A percentile compares a stretch with the other conserved stretches of the same genome.
These are phyloP conservation scores for Cheilosia grossa DNA, from an alignment of 2,888 invertebrate species.

Conservation along the genomic window DNA sequence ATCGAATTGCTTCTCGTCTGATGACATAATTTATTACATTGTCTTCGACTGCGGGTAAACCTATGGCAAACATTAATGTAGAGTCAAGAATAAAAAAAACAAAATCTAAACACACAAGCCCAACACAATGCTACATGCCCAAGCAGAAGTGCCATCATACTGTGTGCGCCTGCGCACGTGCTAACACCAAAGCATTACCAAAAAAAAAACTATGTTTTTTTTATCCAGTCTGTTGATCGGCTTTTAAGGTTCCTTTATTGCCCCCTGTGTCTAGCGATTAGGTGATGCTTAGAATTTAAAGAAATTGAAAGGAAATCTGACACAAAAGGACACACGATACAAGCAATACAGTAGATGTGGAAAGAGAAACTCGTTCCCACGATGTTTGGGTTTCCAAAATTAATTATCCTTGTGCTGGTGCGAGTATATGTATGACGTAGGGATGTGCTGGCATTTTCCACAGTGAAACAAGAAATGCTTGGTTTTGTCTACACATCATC, in stretches of 20 bases:
- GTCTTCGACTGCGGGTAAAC: slow-evolving; percentile 42
- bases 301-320: slow-evolving; percentile 40
- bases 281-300: slow-evolving; percentile 35
- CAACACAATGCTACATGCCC: background rate
- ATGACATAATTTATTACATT: slow-evolving; percentile 46
- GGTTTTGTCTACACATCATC: slow-evolving; percentile 45
- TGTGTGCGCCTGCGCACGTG: slow-evolving; percentile 60
- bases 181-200: slow-evolving; percentile 48
- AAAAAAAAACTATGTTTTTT: slow-evolving; percentile 3
- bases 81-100: background rate
- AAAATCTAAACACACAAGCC: slow-evolving; percentile 1
- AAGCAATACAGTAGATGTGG: background rate
- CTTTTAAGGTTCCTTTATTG: slow-evolving; percentile 32
- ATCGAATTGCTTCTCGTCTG: slow-evolving; percentile 37
- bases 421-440: background rate
- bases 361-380: slow-evolving; percentile 47
- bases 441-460: slow-evolving; percentile 16
- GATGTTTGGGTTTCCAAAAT: slow-evolving; percentile 49
- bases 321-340: slow-evolving; percentile 61
- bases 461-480: slow-evolving; percentile 16
- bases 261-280: slow-evolving; percentile 48
- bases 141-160: background rate
- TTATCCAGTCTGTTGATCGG: slow-evolving; percentile 20
- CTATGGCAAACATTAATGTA: slow-evolving; percentile 27
- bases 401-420: background rate